These are phyloP conservation scores for Aricia artaxerxes DNA, from an alignment of 2,888 invertebrate species.

Conservation along the genomic window DNA sequence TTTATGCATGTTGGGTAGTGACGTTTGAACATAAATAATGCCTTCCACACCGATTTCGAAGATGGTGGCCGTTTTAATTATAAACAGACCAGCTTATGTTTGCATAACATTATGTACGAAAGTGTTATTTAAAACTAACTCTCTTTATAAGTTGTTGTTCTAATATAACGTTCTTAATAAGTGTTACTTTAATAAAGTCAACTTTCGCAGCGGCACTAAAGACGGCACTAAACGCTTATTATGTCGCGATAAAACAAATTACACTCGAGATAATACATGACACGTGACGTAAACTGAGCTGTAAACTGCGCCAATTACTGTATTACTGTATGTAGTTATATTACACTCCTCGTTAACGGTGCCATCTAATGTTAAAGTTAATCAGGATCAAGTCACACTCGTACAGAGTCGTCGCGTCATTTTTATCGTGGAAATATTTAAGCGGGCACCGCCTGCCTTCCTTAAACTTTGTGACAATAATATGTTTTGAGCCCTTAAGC, in stretches of 20 bases:
- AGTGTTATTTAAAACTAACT: background rate
- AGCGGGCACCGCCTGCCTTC: background rate
- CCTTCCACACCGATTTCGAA: no score
- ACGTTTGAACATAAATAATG: no score
- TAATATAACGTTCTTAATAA: background rate
- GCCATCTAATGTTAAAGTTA: background rate
- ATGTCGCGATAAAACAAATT: conserved; percentile 26
- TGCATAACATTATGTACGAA: no score
- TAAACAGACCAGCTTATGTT: no score
- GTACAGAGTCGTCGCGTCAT: background rate
- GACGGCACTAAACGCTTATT: background rate
- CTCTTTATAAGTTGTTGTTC: background rate
- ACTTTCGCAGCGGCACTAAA: background rate
- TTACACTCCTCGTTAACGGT: background rate
- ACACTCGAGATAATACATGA: conserved; percentile 1
- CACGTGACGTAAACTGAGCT: conserved; percentile 13
- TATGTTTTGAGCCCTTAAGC: no score
- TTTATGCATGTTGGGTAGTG: no score
- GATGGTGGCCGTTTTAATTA: no score
- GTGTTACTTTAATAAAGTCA: background rate
- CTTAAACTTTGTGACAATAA: no score
- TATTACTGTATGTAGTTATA: background rate
- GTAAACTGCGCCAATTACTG: conserved; percentile 1
- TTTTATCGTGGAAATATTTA: background rate
- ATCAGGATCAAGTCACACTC: background rate